These are phyloP conservation scores for Callyntrura sp. DNA, from an alignment of 2,888 invertebrate species.

Conservation along the genomic window DNA sequence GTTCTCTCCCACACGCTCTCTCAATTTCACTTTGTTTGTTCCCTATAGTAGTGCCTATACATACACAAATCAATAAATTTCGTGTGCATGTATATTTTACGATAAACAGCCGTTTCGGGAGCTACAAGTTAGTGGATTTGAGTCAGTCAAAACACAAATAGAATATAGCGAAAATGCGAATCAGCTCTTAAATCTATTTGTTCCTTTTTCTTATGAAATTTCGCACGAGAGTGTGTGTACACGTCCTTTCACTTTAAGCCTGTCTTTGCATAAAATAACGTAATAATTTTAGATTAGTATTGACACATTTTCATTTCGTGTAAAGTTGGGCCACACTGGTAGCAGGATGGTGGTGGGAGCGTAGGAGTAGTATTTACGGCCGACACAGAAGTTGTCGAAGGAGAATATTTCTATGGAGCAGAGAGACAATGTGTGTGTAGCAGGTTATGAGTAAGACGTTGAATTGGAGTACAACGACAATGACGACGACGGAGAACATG, in stretches of 20 bases:
- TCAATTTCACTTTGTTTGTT: neutral
- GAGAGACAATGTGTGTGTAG: too few relatives aligned
- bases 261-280: conserved; percentile 36
- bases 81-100: conserved; percentile 20
- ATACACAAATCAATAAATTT: conserved; percentile 43
- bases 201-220: neutral
- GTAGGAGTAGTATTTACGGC: neutral
- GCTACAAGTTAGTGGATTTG: neutral
- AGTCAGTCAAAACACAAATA: neutral
- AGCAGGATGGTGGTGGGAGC: neutral
- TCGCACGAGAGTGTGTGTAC: neutral
- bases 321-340: neutral
- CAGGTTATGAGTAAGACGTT: neutral
- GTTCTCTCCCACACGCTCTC: conserved; percentile 1
- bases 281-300: conserved; percentile 51
- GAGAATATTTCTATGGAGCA: too few relatives aligned
- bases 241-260: conserved; percentile 24
- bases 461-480: neutral
- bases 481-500: neutral
- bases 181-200: neutral
- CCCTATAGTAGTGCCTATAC: neutral
- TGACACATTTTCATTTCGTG: conserved; percentile 27
- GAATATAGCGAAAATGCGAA: neutral
- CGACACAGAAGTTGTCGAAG: neutral
- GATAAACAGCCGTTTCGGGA: neutral